Evolutionary conservation across 2,113 vertebrate species (phyloP).

Genomic region (Kobus ellipsiprymnus): DNA sequence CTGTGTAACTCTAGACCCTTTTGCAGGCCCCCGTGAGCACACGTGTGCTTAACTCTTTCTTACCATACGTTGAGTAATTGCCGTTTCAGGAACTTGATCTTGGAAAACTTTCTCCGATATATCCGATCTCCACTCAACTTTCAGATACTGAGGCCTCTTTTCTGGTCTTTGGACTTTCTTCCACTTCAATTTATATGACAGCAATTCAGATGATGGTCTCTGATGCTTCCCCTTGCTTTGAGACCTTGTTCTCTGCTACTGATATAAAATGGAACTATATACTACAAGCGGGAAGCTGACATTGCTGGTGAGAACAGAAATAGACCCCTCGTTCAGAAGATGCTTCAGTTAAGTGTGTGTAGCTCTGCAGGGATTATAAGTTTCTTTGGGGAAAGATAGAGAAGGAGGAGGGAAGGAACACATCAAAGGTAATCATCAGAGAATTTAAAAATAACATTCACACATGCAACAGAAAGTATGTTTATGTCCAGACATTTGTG

Average conservation of each 20-base stretch:
- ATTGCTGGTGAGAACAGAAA: not conserved
- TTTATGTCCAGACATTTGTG: not conserved
- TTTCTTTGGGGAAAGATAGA: not conserved
- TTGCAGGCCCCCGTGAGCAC: not conserved
- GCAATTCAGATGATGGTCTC: not conserved
- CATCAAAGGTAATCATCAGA: not conserved
- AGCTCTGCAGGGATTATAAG: not conserved
- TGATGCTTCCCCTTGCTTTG: not conserved
- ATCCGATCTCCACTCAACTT: slow-evolving; percentile 18
- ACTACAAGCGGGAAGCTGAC: not conserved
- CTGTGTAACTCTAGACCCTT: slow-evolving; percentile 23
- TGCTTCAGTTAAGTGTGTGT: not conserved
- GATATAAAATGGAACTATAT: not conserved
- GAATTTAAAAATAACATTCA: not conserved
- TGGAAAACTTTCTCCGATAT: slow-evolving; percentile 35
- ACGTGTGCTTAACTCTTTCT: not conserved
- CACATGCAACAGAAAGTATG: not conserved
- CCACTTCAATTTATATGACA: not conserved
- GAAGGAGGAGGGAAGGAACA: not conserved
- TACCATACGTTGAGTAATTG: not conserved
- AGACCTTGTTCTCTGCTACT: not conserved
- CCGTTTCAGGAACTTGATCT: slow-evolving; percentile 2
- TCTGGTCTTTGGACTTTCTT: not conserved
- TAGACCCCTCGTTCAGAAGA: not conserved
- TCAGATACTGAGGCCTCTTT: not conserved